Evolutionary conservation across 1,140 invertebrate genomes (phyloP).

Genomic region (Diorhabda elongata): DNA sequence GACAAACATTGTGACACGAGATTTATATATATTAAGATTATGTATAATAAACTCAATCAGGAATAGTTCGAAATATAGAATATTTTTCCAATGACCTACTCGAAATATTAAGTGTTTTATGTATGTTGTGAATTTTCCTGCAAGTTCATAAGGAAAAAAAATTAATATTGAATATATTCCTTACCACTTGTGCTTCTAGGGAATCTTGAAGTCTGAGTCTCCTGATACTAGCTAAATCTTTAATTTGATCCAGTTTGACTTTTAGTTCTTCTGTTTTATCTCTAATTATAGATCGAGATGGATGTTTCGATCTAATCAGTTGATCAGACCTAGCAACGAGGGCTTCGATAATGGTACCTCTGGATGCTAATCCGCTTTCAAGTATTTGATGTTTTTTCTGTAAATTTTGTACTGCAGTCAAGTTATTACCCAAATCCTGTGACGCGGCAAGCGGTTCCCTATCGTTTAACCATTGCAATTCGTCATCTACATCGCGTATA

Average conservation of each 20-base stretch:
- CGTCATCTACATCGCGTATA: conserved; percentile 79
- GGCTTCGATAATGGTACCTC: conserved; percentile 74
- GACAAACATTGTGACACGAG: too few species aligned
- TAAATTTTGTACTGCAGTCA: conserved; percentile 90
- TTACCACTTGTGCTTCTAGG: conserved; percentile 77
- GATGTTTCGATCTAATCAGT: conserved; percentile 80
- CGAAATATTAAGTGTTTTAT: too few species aligned
- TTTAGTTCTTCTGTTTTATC: conserved; percentile 61
- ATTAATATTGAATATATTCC: not conserved
- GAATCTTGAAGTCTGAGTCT: conserved; percentile 72
- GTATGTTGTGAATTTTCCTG: too few species aligned
- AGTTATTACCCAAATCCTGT: conserved; percentile 64
- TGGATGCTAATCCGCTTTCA: conserved; percentile 76
- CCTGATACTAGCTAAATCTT: conserved; percentile 68
- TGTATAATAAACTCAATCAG: too few species aligned
- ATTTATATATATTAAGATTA: too few species aligned
- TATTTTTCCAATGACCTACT: too few species aligned
- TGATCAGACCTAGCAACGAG: conserved; percentile 67
- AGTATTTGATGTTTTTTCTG: conserved; percentile 93
- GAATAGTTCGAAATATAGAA: too few species aligned
- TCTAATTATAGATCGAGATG: conserved; percentile 70
- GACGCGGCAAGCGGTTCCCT: conserved; percentile 81
- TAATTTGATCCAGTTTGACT: conserved; percentile 59
- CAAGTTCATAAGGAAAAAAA: not conserved
- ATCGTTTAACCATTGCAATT: conserved; percentile 78